phyloP scores from a whole-genome alignment of 2,113 vertebrate genomes.

The Gobius niger region DNA sequence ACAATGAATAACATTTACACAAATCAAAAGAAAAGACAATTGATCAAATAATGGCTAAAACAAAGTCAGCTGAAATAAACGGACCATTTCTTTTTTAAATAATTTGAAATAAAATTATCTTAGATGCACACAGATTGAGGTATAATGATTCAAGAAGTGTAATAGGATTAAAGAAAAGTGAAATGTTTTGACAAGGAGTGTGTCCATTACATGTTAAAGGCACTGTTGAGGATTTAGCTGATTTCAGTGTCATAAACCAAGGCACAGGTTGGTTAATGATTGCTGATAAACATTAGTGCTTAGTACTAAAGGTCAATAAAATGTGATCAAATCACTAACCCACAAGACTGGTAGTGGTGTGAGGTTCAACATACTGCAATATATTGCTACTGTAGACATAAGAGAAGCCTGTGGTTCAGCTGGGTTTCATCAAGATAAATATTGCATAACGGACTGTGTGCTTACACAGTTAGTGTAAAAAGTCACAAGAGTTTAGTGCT shows the following conservation, averaged over 20 bases:
- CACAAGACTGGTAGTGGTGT: slow-evolving; percentile 26
- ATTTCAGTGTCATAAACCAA: slow-evolving; percentile 24
- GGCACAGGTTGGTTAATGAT: slow-evolving; percentile 36
- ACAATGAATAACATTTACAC: not conserved
- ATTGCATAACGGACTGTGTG: not conserved
- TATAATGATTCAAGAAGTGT: slow-evolving; percentile 16
- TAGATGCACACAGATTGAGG: slow-evolving; percentile 30
- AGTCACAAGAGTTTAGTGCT: not conserved
- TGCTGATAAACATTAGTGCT: slow-evolving; percentile 14
- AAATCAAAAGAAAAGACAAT: slow-evolving; percentile 28
- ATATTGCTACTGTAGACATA: too few species aligned
- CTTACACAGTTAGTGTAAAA: slow-evolving; percentile 39
- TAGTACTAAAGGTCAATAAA: slow-evolving; percentile 36
- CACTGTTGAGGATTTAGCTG: slow-evolving; percentile 10
- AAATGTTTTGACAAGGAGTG: slow-evolving; percentile 25
- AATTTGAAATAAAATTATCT: slow-evolving; percentile 16
- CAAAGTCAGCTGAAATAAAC: slow-evolving; percentile 17
- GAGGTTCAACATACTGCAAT: not conserved
- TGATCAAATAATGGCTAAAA: slow-evolving; percentile 5
- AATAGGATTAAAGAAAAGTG: slow-evolving; percentile 12
- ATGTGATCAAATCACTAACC: slow-evolving; percentile 23
- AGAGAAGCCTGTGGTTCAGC: too few species aligned
- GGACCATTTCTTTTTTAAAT: not conserved
- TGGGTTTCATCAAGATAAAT: too few species aligned
- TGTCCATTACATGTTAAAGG: slow-evolving; percentile 18